Conservation (phyloP, 2,888 invertebrate species). For the Malacosoma neustria region DNA sequence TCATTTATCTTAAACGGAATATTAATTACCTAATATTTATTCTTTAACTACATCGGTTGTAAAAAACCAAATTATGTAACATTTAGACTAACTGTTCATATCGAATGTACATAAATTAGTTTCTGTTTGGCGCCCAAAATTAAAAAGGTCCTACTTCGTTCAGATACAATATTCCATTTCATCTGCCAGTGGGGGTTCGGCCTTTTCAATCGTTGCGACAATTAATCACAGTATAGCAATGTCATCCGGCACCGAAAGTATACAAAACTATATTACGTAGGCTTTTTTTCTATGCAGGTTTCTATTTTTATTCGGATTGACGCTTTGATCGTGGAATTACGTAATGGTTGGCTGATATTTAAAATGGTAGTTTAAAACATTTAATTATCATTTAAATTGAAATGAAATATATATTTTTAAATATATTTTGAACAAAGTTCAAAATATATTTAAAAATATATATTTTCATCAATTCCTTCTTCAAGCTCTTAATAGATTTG, state of each 20-base stretch:
- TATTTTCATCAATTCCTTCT: too few relatives aligned
- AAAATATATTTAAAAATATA: too few relatives aligned
- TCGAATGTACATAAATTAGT: conserved; percentile 47
- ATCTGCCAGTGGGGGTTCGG: conserved; percentile 66
- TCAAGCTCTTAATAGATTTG: too few relatives aligned
- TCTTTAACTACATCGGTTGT: conserved; percentile 4
- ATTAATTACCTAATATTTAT: not conserved
- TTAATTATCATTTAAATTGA: not conserved
- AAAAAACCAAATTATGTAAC: conserved; percentile 17
- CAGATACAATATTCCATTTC: conserved; percentile 65
- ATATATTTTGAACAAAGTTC: too few relatives aligned
- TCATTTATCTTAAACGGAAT: not conserved
- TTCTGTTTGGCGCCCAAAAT: conserved; percentile 50
- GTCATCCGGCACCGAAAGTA: conserved; percentile 62
- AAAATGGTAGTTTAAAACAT: not conserved
- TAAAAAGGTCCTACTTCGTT: conserved; percentile 56
- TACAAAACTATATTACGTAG: conserved; percentile 31
- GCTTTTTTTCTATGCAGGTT: not conserved
- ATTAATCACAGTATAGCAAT: conserved; percentile 72
- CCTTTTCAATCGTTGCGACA: conserved; percentile 65
- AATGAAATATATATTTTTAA: too few relatives aligned
- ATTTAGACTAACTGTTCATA: conserved; percentile 21
- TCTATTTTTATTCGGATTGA: conserved; percentile 12
- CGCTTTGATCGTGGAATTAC: conserved; percentile 10
- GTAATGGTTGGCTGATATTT: not conserved